Evolutionary conservation across 2,113 vertebrate species (phyloP).

Genomic region (Caloenas nicobarica): DNA sequence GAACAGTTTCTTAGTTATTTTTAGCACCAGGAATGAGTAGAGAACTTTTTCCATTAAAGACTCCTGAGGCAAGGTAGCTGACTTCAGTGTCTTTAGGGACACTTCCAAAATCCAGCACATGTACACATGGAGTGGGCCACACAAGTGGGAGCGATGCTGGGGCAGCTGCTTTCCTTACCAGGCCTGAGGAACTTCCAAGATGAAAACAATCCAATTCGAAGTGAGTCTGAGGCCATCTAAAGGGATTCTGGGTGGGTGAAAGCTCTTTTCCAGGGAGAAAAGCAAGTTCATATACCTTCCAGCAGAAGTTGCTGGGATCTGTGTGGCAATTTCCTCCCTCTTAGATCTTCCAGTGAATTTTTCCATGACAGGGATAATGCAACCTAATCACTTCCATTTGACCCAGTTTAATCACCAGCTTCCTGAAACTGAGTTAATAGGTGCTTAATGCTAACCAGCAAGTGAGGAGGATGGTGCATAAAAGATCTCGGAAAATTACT

Average conservation of each 20-base stretch:
- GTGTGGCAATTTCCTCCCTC: not conserved
- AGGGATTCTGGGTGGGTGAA: not conserved
- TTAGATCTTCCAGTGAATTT: conserved; percentile 23
- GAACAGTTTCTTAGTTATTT: not conserved
- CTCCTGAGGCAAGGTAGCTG: not conserved
- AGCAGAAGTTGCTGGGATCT: conserved; percentile 3
- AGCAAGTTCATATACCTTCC: not conserved
- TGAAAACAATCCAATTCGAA: not conserved
- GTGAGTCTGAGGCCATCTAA: not conserved
- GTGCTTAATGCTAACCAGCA: conserved; percentile 2
- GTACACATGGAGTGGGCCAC: not conserved
- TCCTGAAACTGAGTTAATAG: conserved; percentile 32
- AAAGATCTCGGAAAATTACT: not conserved
- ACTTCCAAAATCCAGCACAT: not conserved
- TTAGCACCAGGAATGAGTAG: not conserved
- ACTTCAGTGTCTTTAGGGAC: not conserved
- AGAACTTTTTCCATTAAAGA: not conserved
- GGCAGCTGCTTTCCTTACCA: not conserved
- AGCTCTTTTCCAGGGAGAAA: not conserved
- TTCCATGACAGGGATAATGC: conserved; percentile 50
- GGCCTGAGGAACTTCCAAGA: not conserved
- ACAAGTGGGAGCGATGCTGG: not conserved
- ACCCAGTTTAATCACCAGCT: conserved; percentile 50
- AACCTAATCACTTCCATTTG: conserved; percentile 60
- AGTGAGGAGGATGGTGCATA: not conserved